Conservation (phyloP, 2,113 vertebrate genomes). For the Phaethornis superciliosus region DNA sequence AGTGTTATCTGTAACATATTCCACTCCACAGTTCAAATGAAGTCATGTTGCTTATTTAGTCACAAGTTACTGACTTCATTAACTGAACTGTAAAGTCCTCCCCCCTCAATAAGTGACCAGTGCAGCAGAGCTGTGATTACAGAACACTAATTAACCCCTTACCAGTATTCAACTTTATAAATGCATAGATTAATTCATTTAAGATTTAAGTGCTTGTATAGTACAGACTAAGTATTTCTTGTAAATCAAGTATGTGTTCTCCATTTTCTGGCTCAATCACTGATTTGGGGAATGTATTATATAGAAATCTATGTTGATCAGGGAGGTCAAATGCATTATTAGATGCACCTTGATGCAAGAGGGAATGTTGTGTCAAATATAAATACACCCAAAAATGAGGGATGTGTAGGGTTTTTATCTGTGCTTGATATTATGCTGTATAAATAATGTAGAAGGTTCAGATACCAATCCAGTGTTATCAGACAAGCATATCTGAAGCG, state of each 20-base stretch:
- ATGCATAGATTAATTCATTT: background rate
- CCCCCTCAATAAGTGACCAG: background rate
- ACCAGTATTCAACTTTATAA: background rate
- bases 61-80: background rate
- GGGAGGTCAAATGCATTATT: background rate
- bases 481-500: background rate
- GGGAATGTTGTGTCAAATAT: background rate
- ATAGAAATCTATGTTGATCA: background rate
- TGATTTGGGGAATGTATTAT: background rate
- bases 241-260: background rate
- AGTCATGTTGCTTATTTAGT: constrained; percentile 10
- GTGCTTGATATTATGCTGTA: background rate
- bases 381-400: background rate
- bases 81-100: background rate
- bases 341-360: background rate
- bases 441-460: background rate
- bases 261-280: background rate
- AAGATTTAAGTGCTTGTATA: background rate
- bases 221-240: background rate
- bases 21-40: background rate
- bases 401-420: background rate
- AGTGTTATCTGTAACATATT: background rate
- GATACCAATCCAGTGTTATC: background rate
- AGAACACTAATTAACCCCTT: background rate
- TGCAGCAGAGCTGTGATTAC: background rate